These are phyloP conservation scores for Margarornis squamiger DNA, from an alignment of 2,797 vertebrate species.

Conservation along the genomic window DNA sequence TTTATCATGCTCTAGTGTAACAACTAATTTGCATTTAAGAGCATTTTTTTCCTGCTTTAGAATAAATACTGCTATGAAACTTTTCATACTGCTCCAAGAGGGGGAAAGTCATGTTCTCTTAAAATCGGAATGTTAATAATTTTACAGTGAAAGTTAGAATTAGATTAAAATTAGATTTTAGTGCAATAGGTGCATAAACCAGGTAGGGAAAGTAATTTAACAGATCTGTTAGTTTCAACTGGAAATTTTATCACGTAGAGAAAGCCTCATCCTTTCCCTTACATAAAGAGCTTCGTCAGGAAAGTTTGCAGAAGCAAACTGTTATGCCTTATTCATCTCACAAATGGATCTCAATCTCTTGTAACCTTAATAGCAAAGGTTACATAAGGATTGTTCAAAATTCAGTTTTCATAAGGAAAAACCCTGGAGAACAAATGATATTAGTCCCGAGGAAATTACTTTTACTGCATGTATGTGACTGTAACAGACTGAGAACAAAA, in stretches of 20 bases:
- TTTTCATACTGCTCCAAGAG: neutral
- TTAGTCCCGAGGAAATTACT: slow-evolving; percentile 63
- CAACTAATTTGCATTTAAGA: neutral
- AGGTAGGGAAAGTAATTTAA: neutral
- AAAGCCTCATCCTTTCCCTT: neutral
- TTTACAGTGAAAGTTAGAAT: neutral
- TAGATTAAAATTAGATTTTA: neutral
- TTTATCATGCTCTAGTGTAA: neutral
- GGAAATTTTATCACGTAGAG: neutral
- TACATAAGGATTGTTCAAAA: slow-evolving; percentile 56
- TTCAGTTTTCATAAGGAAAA: slow-evolving; percentile 60
- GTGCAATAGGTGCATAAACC: neutral
- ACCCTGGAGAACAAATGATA: slow-evolving; percentile 49
- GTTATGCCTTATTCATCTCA: slow-evolving; percentile 6
- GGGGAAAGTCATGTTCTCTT: neutral
- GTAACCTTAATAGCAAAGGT: slow-evolving; percentile 55
- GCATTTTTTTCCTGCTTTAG: neutral
- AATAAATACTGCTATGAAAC: neutral
- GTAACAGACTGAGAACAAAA: slow-evolving; percentile 60
- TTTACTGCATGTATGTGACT: slow-evolving; percentile 59
- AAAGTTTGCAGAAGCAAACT: slow-evolving; percentile 18
- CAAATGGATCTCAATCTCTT: slow-evolving; percentile 24
- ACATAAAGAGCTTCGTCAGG: slow-evolving; percentile 5
- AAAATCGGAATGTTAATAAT: neutral
- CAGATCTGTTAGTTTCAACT: neutral